A percentile compares a stretch with the other conserved stretches of the same genome.
These are phyloP conservation scores for Helicoverpa zea DNA, from an alignment of 1,140 invertebrate species.

Conservation along the genomic window DNA sequence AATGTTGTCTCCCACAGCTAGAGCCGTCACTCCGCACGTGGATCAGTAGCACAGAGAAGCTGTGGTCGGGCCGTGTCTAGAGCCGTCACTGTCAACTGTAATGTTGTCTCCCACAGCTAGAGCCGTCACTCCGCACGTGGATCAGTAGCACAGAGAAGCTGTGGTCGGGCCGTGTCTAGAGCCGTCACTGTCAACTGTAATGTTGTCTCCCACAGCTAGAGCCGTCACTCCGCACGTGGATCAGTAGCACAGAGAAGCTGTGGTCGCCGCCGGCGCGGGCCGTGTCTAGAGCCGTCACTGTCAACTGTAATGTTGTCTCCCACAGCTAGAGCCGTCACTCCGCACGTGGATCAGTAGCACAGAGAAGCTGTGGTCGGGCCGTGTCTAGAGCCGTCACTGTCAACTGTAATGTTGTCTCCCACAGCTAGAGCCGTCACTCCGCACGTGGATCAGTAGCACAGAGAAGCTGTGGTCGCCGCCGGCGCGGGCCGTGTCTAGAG, in stretches of 20 bases:
- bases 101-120: slow-evolving; percentile 86
- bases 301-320: neutral
- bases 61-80: slow-evolving; percentile 96
- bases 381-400: slow-evolving; percentile 96
- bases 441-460: slow-evolving; percentile 90
- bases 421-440: slow-evolving; percentile 91
- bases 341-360: slow-evolving; percentile 91
- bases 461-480: slow-evolving; percentile 95
- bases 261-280: slow-evolving; percentile 97
- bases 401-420: neutral
- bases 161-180: slow-evolving; percentile 96
- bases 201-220: slow-evolving; percentile 88
- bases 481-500: slow-evolving; percentile 94
- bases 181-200: too few relatives aligned
- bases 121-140: slow-evolving; percentile 92
- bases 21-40: slow-evolving; percentile 92
- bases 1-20: slow-evolving; percentile 83
- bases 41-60: slow-evolving; percentile 89
- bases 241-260: slow-evolving; percentile 88
- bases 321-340: slow-evolving; percentile 91
- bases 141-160: slow-evolving; percentile 88
- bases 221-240: slow-evolving; percentile 91
- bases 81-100: too few relatives aligned
- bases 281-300: slow-evolving; percentile 95
- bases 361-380: slow-evolving; percentile 93